Base-by-base conservation (phyloP, 2,113 vertebrate genomes). In the Hucho hucho region DNA sequence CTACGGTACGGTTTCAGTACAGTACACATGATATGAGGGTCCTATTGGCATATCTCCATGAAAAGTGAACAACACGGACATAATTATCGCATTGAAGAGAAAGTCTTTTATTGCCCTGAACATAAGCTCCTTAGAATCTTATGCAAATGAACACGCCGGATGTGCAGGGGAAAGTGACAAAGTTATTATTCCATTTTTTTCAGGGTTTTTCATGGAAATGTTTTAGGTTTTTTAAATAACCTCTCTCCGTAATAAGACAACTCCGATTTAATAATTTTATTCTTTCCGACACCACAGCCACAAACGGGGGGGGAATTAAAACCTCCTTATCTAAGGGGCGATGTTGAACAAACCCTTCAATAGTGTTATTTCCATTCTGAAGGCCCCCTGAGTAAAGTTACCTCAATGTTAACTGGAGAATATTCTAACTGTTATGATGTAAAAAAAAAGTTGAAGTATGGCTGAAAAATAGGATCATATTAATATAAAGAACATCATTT, bases 101-200 rank as follows among this genome's bases (percentile, higher is more conserved):
- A 84, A 83, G 82, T 87, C 81, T 87, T 87, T 84, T 72, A 77
- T 37, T 86, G 70, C 75, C 66, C 80, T 65, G 69, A 84, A 81
- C 87, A 81, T 91, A 91, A 93, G 89, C 90, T 85, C 87, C 91
- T 92, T 92, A 89, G 81, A 82, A 90, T 88, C 83, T 88, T 90
- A 91, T 91, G 87, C 87, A 91, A 93, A 91, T 93, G 69, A 87
- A 84, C 79, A 64, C 86, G 84, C 80, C 77, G 74, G 46, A 85
- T 79, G 72, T 84, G 79, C 74, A 58, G 71, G 75, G 77, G 83
- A 86, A 88, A 43, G 61, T 81, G 82, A 89, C 87, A 83, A 84
- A 89, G 79, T 69, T 87, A 77, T 78, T 86, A 61, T 75, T 85
- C 76, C 24, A 32, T 32, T 32, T 1, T 86, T 79, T 90, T 80